These are phyloP conservation scores for Caenorhabditis remanei DNA, from an alignment of 1,140 invertebrate species.

Conservation along the genomic window DNA sequence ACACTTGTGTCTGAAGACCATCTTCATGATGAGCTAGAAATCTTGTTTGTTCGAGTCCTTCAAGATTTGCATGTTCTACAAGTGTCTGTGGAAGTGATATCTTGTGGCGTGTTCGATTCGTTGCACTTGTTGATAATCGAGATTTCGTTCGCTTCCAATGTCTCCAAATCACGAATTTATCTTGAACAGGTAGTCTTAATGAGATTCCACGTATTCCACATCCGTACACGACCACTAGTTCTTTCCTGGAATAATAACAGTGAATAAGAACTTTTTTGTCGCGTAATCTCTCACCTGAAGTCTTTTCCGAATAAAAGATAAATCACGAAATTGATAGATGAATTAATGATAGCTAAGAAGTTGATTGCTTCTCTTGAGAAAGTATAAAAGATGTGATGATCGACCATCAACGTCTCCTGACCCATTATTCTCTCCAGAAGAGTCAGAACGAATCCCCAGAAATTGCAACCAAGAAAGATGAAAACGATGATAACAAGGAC, in stretches of 20 bases:
- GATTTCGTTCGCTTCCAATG: slow-evolving; percentile 36
- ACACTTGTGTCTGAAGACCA: slow-evolving; percentile 12
- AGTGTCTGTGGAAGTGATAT: slow-evolving; percentile 46
- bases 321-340: slow-evolving; percentile 95
- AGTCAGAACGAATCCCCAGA: slow-evolving; percentile 90
- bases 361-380: slow-evolving; percentile 82
- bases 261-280: slow-evolving; percentile 81
- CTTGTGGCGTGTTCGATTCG: slow-evolving; percentile 23
- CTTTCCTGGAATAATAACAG: slow-evolving; percentile 62
- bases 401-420: slow-evolving; percentile 59
- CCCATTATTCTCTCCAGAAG: slow-evolving; percentile 83
- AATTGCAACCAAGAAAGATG: slow-evolving; percentile 92
- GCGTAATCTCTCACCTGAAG: slow-evolving; percentile 84
- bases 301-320: slow-evolving; percentile 97
- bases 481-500: slow-evolving; percentile 94
- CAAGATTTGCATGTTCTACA: slow-evolving; percentile 33
- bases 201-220: slow-evolving; percentile 68
- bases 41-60: slow-evolving; percentile 13
- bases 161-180: slow-evolving; percentile 67
- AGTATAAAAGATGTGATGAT: slow-evolving; percentile 70
- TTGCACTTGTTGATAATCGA: neutral
- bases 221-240: slow-evolving; percentile 67
- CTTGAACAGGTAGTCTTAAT: slow-evolving; percentile 65
- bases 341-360: slow-evolving; percentile 94
- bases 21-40: slow-evolving; percentile 38